Base-by-base conservation (phyloP, 2,797 vertebrate species). In the Ptychadena robeensis region DNA sequence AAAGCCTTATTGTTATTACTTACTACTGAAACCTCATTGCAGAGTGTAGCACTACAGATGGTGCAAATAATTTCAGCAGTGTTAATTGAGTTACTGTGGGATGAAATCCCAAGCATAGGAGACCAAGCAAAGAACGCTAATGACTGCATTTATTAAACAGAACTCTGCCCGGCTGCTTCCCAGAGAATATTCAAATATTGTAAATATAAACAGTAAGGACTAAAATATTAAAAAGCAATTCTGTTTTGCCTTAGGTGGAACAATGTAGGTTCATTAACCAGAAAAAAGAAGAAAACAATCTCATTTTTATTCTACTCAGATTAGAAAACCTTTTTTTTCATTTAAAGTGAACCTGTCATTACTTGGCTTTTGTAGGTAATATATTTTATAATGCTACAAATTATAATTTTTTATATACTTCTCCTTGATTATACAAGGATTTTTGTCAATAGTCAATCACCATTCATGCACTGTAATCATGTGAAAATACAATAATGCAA, bases 81-180 rank as follows among this genome's bases (percentile, higher is more conserved):
- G 73, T 75, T 68, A 75, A 75, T 76, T 75, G 48, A 75, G 64
- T 75, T 69, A 68, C 44, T 72, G 53, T 64, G 61, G 71, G 71
- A 73, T 66, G 44, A 80, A 73, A 59, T 67, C 31, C 59, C 28
- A 53, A 81, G 65, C 65, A 18, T 79, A 53, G 66, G 40, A 68
- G 76, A 73, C 38, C 59, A 37, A 72, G 28, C 79, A 80, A 72
- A 44, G 71, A 73, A 9, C 31, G 64, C 59, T 81, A 81, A 72
- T 80, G 57, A 71, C 79, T 44, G 38, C 37, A 71, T 80, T 44
- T 80, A 80, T 80, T 80, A 80, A 72, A 80, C 57, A 48, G 53
- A 4, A 35, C 57, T 63, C 63, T 40, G 79, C 67, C 79, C 71
- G 57, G 57, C 77, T 79, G 66, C 66, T 69, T 70, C 25, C 15